These are phyloP conservation scores for Drosophila mulleri DNA, from an alignment of 2,888 invertebrate genomes.

Conservation along the genomic window DNA sequence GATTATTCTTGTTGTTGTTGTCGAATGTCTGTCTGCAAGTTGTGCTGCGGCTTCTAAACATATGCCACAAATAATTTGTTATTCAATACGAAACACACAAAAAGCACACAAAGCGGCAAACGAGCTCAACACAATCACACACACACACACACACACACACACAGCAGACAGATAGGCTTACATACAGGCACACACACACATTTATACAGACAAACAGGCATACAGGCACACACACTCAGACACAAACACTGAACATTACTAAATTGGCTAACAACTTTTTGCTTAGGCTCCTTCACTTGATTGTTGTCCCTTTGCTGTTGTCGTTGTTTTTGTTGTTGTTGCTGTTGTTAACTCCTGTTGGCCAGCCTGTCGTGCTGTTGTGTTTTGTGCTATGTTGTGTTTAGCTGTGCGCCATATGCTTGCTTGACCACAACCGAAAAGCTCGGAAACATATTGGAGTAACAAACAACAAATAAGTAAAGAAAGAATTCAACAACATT, in stretches of 20 bases:
- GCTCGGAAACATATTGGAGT: constrained; percentile 12
- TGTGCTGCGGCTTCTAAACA: constrained; percentile 54
- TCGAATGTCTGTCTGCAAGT: constrained; percentile 14
- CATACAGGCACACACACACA: background rate
- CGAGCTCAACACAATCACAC: constrained; percentile 50
- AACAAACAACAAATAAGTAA: background rate
- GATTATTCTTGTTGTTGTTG: constrained; percentile 18
- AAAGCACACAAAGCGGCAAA: constrained; percentile 76
- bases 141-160: constrained; percentile 15
- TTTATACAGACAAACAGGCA: constrained; percentile 5
- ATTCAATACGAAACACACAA: constrained; percentile 75
- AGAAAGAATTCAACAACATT: constrained; percentile 2
- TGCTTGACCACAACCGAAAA: constrained; percentile 58
- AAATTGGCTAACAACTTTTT: constrained; percentile 79
- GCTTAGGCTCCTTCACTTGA: constrained; percentile 38
- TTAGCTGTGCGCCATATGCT: constrained; percentile 58
- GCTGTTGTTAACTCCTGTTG: constrained; percentile 40
- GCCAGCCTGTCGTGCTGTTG: constrained; percentile 39
- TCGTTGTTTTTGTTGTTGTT: background rate
- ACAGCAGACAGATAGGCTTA: constrained; percentile 4
- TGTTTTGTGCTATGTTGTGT: constrained; percentile 16
- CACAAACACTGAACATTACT: constrained; percentile 61
- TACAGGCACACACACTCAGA: constrained; percentile 51
- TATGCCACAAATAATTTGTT: constrained; percentile 77
- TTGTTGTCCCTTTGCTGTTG: constrained; percentile 33